Base-by-base conservation (phyloP, 2,888 invertebrate genomes). In the Choreutis nemorana region DNA sequence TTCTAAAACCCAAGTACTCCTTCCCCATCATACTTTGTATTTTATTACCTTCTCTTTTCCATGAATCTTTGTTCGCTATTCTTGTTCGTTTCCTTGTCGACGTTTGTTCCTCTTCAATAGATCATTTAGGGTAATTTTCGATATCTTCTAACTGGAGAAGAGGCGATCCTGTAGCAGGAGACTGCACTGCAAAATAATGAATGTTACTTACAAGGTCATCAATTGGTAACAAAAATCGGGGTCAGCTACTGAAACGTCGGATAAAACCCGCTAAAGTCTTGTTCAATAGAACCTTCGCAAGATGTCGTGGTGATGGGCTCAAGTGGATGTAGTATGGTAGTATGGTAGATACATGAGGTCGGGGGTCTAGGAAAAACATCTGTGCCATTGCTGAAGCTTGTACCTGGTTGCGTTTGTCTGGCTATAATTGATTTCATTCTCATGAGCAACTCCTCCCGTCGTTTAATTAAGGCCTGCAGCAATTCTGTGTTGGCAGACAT, bases 201-300 rank as follows among this genome's bases (percentile, higher is more conserved):
- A n/a, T n/a, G n/a, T n/a, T n/a, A 32, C 22, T 24, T 14, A 34
- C 23, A 26, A 26, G 30, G 22, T 26, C 26, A 26, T 30, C 30
- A 26, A 20, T 30, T 25, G 30, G 30, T 25, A 26, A 26, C 30
- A 26, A 30, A 30, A 30, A 26, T 26, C 26, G 21, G 26, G 30
- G 26, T 30, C 30, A 26, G 26, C 26, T 26, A 30, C 30, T 30
- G 30, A 30, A 26, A 26, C 30, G 30, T 30, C 30, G 9, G 30
- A 30, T 26, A 26, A 30, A 30, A 30, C 23, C 21, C 28, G 22
- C 28, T 29, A 29, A 23, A 30, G 24, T 22, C 30, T 30, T 30
- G 14, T 30, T 30, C 25, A 9, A 13, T 29, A 29, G 28, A 14
- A 22, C 22, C 22, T 23, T 29, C 28, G 21, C 28, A 22, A 29